Percentiles rank a stretch among this genome's conserved stretches.
phyloP scores from a whole-genome alignment of 2,797 vertebrate genomes.

The Sebastes hubbsi region DNA sequence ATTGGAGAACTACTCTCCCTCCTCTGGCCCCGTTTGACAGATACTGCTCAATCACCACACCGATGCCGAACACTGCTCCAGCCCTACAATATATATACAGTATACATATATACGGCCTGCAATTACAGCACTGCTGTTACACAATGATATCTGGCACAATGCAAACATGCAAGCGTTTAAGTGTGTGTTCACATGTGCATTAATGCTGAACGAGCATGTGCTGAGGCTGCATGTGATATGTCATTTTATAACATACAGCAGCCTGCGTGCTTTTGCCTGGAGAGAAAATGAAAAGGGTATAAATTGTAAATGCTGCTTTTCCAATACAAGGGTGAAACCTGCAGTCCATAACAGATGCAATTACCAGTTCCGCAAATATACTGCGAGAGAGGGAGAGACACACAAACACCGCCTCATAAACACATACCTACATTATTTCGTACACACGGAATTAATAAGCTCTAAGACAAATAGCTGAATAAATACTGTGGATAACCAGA shows the following conservation, averaged over 20 bases:
- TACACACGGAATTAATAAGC: constrained; percentile 81
- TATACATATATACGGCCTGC: constrained; percentile 1
- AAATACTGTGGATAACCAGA: constrained; percentile 82
- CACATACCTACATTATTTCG: constrained; percentile 65
- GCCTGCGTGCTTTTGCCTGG: constrained; percentile 4
- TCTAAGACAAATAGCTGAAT: constrained; percentile 82
- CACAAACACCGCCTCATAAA: constrained; percentile 49
- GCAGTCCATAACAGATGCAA: constrained; percentile 64
- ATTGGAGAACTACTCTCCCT: constrained; percentile 75
- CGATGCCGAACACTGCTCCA: constrained; percentile 37
- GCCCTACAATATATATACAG: background rate
- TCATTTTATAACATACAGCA: constrained; percentile 27
- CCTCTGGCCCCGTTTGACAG: constrained; percentile 68
- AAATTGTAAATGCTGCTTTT: constrained; percentile 33
- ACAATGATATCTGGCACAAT: background rate
- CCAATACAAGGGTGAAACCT: constrained; percentile 55
- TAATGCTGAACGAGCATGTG: background rate
- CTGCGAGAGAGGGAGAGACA: constrained; percentile 20
- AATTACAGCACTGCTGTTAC: constrained; percentile 31
- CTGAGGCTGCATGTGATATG: constrained; percentile 11
- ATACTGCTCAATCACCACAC: constrained; percentile 71
- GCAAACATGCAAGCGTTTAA: constrained; percentile 5
- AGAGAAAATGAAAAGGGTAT: background rate
- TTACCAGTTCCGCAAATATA: constrained; percentile 59
- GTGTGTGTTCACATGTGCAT: constrained; percentile 8